A percentile compares a stretch with the other conserved stretches of the same genome.
These are phyloP conservation scores for Lepidocolaptes lacrymiger DNA, from an alignment of 2,797 vertebrate genomes.

Conservation along the genomic window DNA sequence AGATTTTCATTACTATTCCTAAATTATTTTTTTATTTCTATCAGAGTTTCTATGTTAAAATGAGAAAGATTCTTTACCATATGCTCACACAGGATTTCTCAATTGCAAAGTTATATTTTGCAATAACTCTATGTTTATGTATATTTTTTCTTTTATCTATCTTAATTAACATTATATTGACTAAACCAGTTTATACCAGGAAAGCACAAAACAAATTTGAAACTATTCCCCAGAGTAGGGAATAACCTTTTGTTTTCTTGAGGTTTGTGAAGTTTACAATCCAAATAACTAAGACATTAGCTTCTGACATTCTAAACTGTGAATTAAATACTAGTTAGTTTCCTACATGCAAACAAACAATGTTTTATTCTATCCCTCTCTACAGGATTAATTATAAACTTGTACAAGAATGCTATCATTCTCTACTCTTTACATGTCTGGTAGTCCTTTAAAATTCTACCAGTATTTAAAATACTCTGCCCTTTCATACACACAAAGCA, in stretches of 20 bases:
- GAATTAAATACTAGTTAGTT: conserved; percentile 2
- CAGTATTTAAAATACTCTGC: neutral
- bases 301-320: neutral
- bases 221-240: neutral
- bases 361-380: neutral
- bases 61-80: neutral
- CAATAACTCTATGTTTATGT: neutral
- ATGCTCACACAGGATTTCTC: neutral
- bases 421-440: neutral
- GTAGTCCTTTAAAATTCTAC: neutral
- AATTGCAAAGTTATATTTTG: neutral
- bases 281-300: neutral
- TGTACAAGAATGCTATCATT: neutral
- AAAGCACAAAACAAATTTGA: neutral
- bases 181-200: neutral
- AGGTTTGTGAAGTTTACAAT: neutral
- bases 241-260: neutral
- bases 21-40: neutral
- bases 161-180: conserved; percentile 2
- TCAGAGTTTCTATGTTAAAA: neutral
- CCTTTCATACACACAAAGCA: neutral
- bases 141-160: neutral
- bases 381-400: neutral
- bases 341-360: neutral
- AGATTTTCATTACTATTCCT: neutral